phyloP scores from a whole-genome alignment of 2,888 invertebrate species.

The Chirona hameri region DNA sequence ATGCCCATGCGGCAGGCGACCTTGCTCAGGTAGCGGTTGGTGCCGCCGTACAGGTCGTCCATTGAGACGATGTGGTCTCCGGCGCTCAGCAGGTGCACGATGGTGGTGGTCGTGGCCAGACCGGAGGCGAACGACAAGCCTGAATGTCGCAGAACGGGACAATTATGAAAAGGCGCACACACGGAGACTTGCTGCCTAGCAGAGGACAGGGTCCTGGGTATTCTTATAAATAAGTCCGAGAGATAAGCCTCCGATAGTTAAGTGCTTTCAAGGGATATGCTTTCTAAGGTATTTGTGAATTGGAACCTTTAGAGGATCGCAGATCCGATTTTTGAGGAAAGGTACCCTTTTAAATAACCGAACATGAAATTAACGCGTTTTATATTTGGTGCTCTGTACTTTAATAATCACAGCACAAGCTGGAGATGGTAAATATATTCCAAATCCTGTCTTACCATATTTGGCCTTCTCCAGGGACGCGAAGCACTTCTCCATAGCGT shows the following conservation, averaged over 20 bases:
- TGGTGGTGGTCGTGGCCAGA: constrained; percentile 74
- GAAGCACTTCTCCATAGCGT: constrained; percentile 80
- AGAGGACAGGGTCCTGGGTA: neutral
- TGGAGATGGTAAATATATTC: neutral
- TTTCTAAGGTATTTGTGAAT: too few species aligned
- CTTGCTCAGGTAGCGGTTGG: constrained; percentile 67
- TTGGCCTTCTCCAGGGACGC: constrained; percentile 87
- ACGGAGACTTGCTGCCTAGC: neutral
- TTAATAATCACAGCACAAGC: neutral
- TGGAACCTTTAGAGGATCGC: too few species aligned
- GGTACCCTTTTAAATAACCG: too few species aligned
- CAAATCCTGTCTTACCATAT: constrained; percentile 54
- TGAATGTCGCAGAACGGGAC: too few species aligned
- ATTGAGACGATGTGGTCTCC: constrained; percentile 89
- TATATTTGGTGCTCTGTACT: neutral
- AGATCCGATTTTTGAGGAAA: too few species aligned
- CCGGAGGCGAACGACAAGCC: constrained; percentile 74
- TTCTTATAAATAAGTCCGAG: neutral
- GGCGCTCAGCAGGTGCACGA: constrained; percentile 66
- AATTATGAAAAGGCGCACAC: too few species aligned
- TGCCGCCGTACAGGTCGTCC: constrained; percentile 95
- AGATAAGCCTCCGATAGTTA: neutral
- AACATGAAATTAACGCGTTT: neutral
- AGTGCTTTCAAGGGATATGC: neutral
- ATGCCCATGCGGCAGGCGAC: constrained; percentile 63